Evolutionary conservation across 2,797 vertebrate species (phyloP).

Genomic region (Microctenopoma steveboyesi): DNA sequence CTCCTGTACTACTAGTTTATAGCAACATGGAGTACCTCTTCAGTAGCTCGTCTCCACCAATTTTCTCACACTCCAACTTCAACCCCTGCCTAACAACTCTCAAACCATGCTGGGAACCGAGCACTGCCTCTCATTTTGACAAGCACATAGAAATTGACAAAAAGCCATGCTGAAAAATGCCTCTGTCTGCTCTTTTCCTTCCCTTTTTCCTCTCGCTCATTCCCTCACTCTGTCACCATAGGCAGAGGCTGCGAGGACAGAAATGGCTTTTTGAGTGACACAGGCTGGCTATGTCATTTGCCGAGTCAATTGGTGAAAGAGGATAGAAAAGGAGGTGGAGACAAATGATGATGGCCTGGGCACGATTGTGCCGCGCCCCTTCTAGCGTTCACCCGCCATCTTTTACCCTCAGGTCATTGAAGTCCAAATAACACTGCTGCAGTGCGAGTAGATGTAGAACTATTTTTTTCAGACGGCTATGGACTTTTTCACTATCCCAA

Average conservation of each 20-base stretch:
- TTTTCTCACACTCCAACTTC: constrained; percentile 56
- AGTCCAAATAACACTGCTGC: constrained; percentile 45
- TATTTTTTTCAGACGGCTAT: constrained; percentile 18
- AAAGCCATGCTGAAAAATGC: constrained; percentile 73
- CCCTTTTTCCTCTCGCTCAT: constrained; percentile 31
- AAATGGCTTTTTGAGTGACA: constrained; percentile 85
- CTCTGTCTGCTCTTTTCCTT: constrained; percentile 48
- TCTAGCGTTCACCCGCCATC: constrained; percentile 41
- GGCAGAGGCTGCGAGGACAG: constrained; percentile 70
- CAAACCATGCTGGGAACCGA: constrained; percentile 54
- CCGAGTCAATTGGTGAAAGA: constrained; percentile 69
- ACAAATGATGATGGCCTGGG: constrained; percentile 75
- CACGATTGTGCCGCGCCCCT: constrained; percentile 64
- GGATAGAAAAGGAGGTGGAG: constrained; percentile 71
- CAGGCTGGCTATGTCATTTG: constrained; percentile 72
- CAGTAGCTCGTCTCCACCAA: constrained; percentile 39
- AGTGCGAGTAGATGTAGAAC: constrained; percentile 23
- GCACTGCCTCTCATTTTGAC: constrained; percentile 65
- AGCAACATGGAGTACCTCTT: constrained; percentile 54
- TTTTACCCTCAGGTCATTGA: constrained; percentile 43
- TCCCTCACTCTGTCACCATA: constrained; percentile 71
- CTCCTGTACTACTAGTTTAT: constrained; percentile 21
- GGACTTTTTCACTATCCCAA: neutral
- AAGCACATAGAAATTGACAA: constrained; percentile 74
- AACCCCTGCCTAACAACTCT: constrained; percentile 60